Evolutionary conservation across 2,888 invertebrate genomes (phyloP), one percentile per base, ranked within the genome.

Genomic region (Lomographa bimaculata): DNA sequence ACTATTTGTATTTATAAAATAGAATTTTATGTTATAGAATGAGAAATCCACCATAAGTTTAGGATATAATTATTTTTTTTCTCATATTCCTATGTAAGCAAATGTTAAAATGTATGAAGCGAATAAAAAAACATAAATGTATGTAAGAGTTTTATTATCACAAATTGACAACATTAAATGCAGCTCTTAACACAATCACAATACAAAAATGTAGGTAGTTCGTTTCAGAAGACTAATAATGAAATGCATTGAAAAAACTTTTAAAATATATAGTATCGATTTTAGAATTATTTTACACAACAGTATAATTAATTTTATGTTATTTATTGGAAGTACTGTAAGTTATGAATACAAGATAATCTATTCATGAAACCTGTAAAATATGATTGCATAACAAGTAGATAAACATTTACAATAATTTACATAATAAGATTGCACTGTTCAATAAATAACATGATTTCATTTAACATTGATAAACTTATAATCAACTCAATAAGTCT

Each of bases 101-200:
- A 26, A 34, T 25, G 19, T 29, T 29, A 21, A 18, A n/a, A 23
- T 27, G 21, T 16, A 43, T 14, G 14, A 14, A 3, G 14, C 4
- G 14, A 4, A 43, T 33, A 27, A 43, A 41, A 43, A 24, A n/a
- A 6, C 9, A 19, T 11, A 26, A 33, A 16, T 28, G 28, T 44
- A 45, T 48, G 18, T 33, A 41, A 24, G 41, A 18, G 35, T 33
- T 86, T 89, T 85, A 85, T 85, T 87, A 85, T 83, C 79, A 85
- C 79, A 85, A 87, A 78, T 73, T 60, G 71, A 86, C 85, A 83
- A 86, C 85, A 85, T 84, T 81, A 85, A 86, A 85, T 86, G 86
- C 85, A 85, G 80, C 79, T 78, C 83, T 82, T 53, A 69, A 77
- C 68, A 81, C 78, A 80, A 75, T 73, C 71, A 76, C 70, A 76